Evolutionary conservation across 92 coral and sea anemone genomes (phyloP).

Genomic region (Epizoanthus ramosus): DNA sequence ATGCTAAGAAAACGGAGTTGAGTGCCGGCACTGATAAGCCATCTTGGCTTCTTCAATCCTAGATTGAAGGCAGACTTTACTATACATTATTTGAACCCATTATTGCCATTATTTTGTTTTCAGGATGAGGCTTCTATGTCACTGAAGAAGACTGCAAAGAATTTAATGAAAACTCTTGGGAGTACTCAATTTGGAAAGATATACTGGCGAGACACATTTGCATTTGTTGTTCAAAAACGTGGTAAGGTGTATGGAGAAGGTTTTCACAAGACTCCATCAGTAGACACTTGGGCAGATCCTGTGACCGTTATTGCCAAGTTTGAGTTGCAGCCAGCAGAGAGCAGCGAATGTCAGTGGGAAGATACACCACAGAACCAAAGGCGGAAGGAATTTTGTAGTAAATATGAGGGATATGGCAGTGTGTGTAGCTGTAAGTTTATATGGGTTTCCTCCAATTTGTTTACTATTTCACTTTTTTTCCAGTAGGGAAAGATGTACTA

Average conservation of each 20-base stretch:
- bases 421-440: constrained; percentile 95
- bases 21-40: too few species aligned
- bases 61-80: too few species aligned
- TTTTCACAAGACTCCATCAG: constrained; percentile 70
- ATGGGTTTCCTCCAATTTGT: not conserved
- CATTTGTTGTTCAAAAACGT: constrained; percentile 92
- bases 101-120: not conserved
- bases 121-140: constrained; percentile 92
- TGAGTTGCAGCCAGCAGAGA: constrained; percentile 70
- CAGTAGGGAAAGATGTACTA: too few species aligned
- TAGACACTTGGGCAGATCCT: constrained; percentile 93
- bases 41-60: too few species aligned
- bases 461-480: not conserved
- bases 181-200: constrained; percentile 82
- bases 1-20: too few species aligned
- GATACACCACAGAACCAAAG: constrained; percentile 71
- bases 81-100: not conserved
- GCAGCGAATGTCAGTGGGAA: constrained; percentile 86
- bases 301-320: constrained; percentile 78
- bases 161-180: constrained; percentile 80
- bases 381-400: constrained; percentile 83
- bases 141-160: constrained; percentile 85
- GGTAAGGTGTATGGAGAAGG: constrained; percentile 89
- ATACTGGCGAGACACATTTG: constrained; percentile 90
- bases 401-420: constrained; percentile 99